Evolutionary conservation across 2,113 vertebrate genomes (phyloP).

Genomic region (Periophthalmodon schlosseri): DNA sequence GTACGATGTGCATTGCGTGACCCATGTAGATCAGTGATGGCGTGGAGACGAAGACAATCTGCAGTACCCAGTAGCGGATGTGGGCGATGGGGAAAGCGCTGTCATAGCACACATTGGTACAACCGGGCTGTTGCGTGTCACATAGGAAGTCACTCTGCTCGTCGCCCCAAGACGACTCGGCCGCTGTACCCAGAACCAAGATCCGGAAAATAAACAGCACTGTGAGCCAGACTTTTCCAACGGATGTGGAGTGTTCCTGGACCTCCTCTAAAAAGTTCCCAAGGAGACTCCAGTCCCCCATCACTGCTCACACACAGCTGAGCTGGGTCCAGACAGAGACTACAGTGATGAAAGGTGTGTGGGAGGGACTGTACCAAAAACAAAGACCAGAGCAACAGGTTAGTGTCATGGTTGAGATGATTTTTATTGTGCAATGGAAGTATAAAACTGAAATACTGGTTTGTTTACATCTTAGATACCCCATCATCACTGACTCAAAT

Average conservation of each 20-base stretch:
- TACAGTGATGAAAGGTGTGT: not conserved
- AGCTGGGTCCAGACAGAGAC: slow-evolving; percentile 33
- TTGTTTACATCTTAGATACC: not conserved
- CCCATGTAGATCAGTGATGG: slow-evolving; percentile 96
- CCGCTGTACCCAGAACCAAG: slow-evolving; percentile 92
- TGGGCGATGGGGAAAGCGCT: slow-evolving; percentile 96
- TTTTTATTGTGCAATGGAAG: not conserved
- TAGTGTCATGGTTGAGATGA: not conserved
- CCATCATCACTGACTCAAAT: not conserved
- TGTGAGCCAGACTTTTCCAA: slow-evolving; percentile 95
- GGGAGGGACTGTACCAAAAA: slow-evolving; percentile 1
- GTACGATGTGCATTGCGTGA: slow-evolving; percentile 90
- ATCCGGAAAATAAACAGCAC: slow-evolving; percentile 98
- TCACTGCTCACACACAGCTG: slow-evolving; percentile 68
- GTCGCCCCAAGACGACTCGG: slow-evolving; percentile 95
- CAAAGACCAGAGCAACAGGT: not conserved
- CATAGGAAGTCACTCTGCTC: slow-evolving; percentile 96
- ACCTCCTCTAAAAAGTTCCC: slow-evolving; percentile 96
- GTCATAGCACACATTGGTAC: slow-evolving; percentile 95
- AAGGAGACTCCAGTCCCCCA: slow-evolving; percentile 97
- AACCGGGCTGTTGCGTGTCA: slow-evolving; percentile 91
- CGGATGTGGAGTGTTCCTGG: slow-evolving; percentile 95
- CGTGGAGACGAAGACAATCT: slow-evolving; percentile 96
- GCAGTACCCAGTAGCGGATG: slow-evolving; percentile 96
- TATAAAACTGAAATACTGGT: not conserved